phyloP scores from a whole-genome alignment of 1,140 invertebrate genomes.

The Schlechtendalia chinensis region DNA sequence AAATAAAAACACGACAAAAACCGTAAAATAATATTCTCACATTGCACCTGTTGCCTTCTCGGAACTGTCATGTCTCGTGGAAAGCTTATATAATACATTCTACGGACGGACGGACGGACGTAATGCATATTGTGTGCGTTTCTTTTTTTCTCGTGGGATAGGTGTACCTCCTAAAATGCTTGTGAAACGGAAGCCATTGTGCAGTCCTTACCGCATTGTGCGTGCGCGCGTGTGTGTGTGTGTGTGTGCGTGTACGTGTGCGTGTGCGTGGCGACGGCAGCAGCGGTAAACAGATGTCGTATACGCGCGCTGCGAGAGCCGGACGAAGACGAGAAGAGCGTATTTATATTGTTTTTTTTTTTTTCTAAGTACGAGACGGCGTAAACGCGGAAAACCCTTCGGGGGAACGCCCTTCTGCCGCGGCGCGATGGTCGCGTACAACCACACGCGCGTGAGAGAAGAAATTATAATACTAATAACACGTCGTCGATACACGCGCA shows the following conservation, averaged over 20 bases:
- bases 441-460: background rate
- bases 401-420: slow-evolving; percentile 5
- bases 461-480: slow-evolving; percentile 26
- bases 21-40: slow-evolving; percentile 15
- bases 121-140: background rate
- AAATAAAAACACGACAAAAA: slow-evolving; percentile 1
- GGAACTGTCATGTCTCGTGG: slow-evolving; percentile 14
- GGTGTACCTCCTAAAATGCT: slow-evolving; percentile 7
- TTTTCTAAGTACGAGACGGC: background rate
- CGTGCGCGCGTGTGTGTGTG: background rate
- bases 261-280: background rate
- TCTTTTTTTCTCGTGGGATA: slow-evolving; percentile 17
- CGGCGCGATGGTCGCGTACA: background rate
- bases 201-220: background rate
- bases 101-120: too few relatives aligned
- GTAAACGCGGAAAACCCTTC: slow-evolving; percentile 37
- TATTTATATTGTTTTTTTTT: too few relatives aligned
- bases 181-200: slow-evolving; percentile 41
- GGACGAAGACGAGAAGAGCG: background rate
- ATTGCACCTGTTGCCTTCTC: slow-evolving; percentile 16
- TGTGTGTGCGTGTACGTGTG: background rate
- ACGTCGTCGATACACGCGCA: background rate
- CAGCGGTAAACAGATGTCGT: slow-evolving; percentile 31
- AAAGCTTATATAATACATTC: background rate
- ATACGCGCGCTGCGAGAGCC: background rate